These are phyloP conservation scores for Synanthedon andrenaeformis DNA, from an alignment of 2,888 invertebrate species.

Conservation along the genomic window DNA sequence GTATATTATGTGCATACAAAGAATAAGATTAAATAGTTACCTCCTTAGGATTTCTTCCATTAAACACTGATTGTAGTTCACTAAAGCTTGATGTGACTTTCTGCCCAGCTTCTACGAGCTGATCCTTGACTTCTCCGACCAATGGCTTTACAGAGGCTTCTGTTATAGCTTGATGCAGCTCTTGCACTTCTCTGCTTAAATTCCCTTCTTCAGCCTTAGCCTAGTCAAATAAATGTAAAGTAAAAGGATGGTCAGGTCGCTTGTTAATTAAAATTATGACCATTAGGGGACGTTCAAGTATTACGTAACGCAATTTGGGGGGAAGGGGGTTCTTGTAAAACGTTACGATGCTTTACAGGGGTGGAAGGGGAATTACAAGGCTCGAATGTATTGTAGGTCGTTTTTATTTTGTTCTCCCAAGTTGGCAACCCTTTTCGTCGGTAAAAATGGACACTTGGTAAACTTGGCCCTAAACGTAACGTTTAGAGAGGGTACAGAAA, in stretches of 20 bases:
- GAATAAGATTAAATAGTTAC: not conserved
- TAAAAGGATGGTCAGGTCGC: not conserved
- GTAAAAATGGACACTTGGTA: too few relatives aligned
- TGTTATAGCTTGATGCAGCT: conserved; percentile 21
- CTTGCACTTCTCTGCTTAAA: conserved; percentile 19
- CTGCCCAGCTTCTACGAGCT: not conserved
- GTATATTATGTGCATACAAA: too few relatives aligned
- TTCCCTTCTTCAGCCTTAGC: conserved; percentile 22
- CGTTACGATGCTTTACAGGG: too few relatives aligned
- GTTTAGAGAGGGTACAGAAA: too few relatives aligned
- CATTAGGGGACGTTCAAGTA: too few relatives aligned
- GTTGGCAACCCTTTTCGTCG: too few relatives aligned
- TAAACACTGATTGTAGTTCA: not conserved
- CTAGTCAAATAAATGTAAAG: conserved; percentile 15
- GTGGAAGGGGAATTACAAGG: too few relatives aligned
- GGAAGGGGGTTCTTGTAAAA: too few relatives aligned
- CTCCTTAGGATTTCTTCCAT: not conserved
- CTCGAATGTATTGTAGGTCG: too few relatives aligned
- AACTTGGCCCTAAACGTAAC: too few relatives aligned
- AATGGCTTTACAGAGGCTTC: conserved; percentile 14
- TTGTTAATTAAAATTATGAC: conserved; percentile 4
- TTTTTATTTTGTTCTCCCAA: too few relatives aligned
- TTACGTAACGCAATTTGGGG: too few relatives aligned
- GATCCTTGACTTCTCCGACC: not conserved
- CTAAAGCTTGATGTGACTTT: not conserved